Base-by-base conservation (phyloP, 2,888 invertebrate species). In the Tineola bisselliella region DNA sequence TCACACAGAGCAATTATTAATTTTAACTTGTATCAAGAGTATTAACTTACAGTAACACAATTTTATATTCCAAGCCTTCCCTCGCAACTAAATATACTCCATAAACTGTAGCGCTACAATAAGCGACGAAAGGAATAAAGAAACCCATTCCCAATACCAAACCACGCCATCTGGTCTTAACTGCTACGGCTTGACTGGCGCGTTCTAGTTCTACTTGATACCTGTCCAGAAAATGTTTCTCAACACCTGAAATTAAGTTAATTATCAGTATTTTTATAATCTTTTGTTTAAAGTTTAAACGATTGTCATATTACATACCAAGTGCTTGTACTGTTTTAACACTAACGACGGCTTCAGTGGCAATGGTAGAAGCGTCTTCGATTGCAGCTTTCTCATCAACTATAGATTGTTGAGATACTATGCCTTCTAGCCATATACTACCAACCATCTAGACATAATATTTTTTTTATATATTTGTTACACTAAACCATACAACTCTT, bases 81-180 rank as follows among this genome's bases (percentile, higher is more conserved):
- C 87, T 77, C 0, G 91, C 89, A 0, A 93, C 90, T 12, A 93
- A 77, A 25, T 87, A 80, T 0, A 92, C 91, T 0, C 93, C 93
- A 66, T 93, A 93, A 59, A 91, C 91, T 0, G 92, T 84, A 25
- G 91, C 91, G 8, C 91, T 78, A 18, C 91, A 91, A 70, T 92
- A 94, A 0, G 92, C 91, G 63, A 93, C 76, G 70, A 92, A 91
- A 0, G 93, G 92, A 4, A 91, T 88, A 19, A 91, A 89, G 62
- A 92, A 89, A 0, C 93, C 92, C 61, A 93, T 73, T 0, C 91
- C 91, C 62, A 91, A 90, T 0, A 93, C 92, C 25, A 91, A 64
- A 0, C 93, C 93, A 13, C 93, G 87, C 73, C 90, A 88, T 44
- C 91, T 88, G 10, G 90, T 87, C 68, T 90, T 91, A 62, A 84